Conservation (phyloP, 64 coral and sea anemone species). For the Pachyseris speciosa region DNA sequence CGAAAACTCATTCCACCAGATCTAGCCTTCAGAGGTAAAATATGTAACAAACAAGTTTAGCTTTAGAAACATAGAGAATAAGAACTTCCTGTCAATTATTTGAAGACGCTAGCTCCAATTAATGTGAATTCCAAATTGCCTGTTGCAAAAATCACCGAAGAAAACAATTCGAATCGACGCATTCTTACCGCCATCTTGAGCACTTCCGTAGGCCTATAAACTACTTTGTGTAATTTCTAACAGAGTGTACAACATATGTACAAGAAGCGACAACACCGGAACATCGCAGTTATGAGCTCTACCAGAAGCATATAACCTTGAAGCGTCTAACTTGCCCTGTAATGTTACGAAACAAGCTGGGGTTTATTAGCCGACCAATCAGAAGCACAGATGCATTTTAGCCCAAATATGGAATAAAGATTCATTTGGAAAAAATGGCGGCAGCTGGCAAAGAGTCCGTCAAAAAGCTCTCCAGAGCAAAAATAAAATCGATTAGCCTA, state of each 20-base stretch:
- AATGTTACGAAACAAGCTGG: too few relatives aligned
- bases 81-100: not conserved
- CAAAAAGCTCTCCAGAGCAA: too few relatives aligned
- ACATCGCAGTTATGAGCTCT: too few relatives aligned
- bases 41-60: not conserved
- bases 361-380: too few relatives aligned
- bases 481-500: too few relatives aligned
- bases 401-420: too few relatives aligned
- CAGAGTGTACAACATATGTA: not conserved
- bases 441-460: too few relatives aligned
- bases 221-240: not conserved
- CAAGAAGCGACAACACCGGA: too few relatives aligned
- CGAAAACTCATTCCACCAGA: not conserved
- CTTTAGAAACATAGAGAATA: not conserved
- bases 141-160: not conserved
- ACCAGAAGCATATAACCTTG: too few relatives aligned
- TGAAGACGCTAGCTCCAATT: not conserved
- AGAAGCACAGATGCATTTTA: too few relatives aligned
- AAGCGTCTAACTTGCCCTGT: too few relatives aligned
- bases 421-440: too few relatives aligned
- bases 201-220: not conserved
- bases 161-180: not conserved
- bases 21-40: not conserved
- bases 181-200: not conserved
- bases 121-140: not conserved